Percentiles rank a stretch among this genome's conserved stretches.
phyloP scores from a whole-genome alignment of 2,797 vertebrate species.

The Cheirogaleus major region DNA sequence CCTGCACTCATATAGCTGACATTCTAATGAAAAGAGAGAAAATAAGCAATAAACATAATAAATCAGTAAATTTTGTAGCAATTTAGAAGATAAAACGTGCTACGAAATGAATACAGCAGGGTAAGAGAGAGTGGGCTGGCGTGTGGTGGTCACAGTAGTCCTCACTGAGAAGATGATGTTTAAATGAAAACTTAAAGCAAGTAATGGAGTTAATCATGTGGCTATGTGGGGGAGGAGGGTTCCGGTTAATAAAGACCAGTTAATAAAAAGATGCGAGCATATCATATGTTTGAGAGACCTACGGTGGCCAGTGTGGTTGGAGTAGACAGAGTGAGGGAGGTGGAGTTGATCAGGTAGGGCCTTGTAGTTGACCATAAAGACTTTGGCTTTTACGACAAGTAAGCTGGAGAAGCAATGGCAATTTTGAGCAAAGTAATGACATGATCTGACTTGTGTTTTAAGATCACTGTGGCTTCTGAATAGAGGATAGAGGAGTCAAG shows the following conservation, averaged over 20 bases:
- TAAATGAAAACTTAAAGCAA: not conserved
- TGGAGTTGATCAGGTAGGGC: not conserved
- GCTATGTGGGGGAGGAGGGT: not conserved
- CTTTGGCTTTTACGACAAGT: not conserved
- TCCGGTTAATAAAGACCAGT: not conserved
- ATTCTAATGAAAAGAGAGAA: constrained; percentile 23
- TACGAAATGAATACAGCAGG: not conserved
- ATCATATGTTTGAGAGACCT: not conserved
- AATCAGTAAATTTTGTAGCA: not conserved
- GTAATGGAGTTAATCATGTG: not conserved
- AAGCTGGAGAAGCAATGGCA: not conserved
- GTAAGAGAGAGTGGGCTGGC: not conserved
- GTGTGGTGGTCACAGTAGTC: not conserved
- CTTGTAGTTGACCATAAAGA: not conserved
- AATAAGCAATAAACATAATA: not conserved
- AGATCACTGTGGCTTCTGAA: not conserved
- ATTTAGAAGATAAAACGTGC: not conserved
- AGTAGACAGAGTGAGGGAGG: not conserved
- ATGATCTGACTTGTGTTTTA: not conserved
- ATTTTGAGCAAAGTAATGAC: not conserved
- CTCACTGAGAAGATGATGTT: not conserved
- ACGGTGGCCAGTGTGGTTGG: not conserved
- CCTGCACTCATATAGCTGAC: not conserved
- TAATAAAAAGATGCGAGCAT: not conserved
- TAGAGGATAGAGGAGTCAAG: not conserved